phyloP scores from a whole-genome alignment of 2,113 vertebrate genomes.

The Naja naja region DNA sequence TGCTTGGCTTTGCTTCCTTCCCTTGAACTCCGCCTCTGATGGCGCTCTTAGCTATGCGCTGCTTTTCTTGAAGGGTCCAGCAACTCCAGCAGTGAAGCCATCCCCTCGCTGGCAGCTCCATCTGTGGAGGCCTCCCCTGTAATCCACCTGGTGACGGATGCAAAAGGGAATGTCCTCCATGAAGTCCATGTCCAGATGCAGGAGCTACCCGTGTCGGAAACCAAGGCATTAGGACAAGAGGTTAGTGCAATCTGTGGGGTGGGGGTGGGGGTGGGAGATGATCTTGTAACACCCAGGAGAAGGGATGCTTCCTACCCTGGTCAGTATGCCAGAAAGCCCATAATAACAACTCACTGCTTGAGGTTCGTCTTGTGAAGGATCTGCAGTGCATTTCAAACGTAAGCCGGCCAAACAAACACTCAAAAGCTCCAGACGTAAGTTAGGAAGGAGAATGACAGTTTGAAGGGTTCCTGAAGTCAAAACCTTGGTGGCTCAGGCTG shows the following conservation, averaged over 20 bases:
- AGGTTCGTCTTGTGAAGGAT: not conserved
- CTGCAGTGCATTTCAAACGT: not conserved
- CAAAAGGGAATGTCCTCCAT: conserved; percentile 84
- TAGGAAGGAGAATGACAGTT: not conserved
- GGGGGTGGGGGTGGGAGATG: accelerated
- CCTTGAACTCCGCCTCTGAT: not conserved
- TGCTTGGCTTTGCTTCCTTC: not conserved
- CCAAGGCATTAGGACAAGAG: conserved; percentile 60
- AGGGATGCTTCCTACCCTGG: not conserved
- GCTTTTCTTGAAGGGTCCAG: conserved; percentile 68
- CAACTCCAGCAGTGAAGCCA: conserved; percentile 43
- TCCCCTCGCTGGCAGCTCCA: conserved; percentile 46
- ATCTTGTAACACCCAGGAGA: not conserved
- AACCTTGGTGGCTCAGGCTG: no score
- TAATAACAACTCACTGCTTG: not conserved
- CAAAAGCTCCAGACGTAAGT: not conserved
- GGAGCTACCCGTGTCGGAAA: conserved; percentile 69
- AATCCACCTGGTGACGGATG: conserved; percentile 84
- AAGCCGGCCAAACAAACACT: not conserved
- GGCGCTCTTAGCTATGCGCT: not conserved
- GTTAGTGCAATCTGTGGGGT: conserved; percentile 44
- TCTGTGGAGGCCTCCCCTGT: conserved; percentile 73
- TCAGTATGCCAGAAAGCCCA: not conserved
- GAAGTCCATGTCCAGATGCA: conserved; percentile 92
- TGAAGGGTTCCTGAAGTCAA: not conserved